Evolutionary conservation across 1,140 invertebrate species (phyloP), one percentile per base, ranked within the genome.

Genomic region (Drosophila lini): DNA sequence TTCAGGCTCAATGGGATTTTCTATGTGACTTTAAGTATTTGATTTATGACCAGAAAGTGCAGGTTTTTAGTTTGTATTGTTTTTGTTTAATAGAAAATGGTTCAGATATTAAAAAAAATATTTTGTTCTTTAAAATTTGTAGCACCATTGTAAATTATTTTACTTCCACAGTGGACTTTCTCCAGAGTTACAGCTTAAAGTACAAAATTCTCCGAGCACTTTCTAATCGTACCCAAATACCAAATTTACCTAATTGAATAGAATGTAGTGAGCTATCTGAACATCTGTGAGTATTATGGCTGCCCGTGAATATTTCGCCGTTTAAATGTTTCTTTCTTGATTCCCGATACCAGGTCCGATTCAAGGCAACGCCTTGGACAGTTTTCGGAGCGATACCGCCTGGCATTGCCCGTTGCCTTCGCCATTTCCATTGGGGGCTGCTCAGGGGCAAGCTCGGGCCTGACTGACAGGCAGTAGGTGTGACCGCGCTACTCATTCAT

Each of bases 401-500:
- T 47, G 28, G 38, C 53, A 63, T 16, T 60, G 61, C 41, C 50
- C 56, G 48, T 74, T 58, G 58, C 22, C 48, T 53, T 75, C 58
- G 32, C 47, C 48, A 47, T 75, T 67, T 53, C 59, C 58, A 65
- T 50, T 56, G 48, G 48, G 53, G 69, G 55, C 59, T 79, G 70
- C 56, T 67, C 42, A 63, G 70, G 61, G 47, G 58, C 74, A 50
- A 62, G 60, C 70, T 68, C 47, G 42, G 56, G 62, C 75, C 88
- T 89, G 83, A 86, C 73, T 91, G 89, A 91, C 68, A 71, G 68
- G 74, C 63, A 84, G 90, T 91, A 91, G 90, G 90, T 90, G 90
- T 91, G 90, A 90, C 81, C 83, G 80, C 65, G 81, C 83, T 84
- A 91, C 86, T 91, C 90, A 91, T 88, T 91, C 90, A 91, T 91